Percentiles rank a stretch among this genome's conserved stretches.
phyloP scores from a whole-genome alignment of 2,888 invertebrate species.

The Pseudococcus longispinus region DNA sequence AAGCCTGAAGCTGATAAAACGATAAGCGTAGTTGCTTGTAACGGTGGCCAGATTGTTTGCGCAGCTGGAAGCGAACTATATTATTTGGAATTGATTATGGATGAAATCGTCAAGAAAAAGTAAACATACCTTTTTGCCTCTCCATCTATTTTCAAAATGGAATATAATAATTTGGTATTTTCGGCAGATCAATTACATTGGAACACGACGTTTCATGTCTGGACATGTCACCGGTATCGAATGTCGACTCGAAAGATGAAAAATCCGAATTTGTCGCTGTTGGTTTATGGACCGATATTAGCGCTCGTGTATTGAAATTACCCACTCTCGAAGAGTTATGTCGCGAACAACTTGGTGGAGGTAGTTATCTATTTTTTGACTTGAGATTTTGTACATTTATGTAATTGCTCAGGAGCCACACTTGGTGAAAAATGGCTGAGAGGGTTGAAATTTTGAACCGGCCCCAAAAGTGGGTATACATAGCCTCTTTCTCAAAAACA shows the following conservation, averaged over 20 bases:
- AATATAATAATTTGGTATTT: background rate
- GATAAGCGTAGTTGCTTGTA: constrained; percentile 88
- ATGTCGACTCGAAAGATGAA: constrained; percentile 63
- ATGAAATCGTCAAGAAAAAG: constrained; percentile 71
- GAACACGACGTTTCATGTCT: constrained; percentile 96
- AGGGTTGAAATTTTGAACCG: no score
- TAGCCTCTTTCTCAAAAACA: no score
- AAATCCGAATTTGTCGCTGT: constrained; percentile 82
- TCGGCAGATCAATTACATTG: constrained; percentile 72
- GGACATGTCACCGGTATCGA: constrained; percentile 80
- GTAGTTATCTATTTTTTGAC: constrained; percentile 63
- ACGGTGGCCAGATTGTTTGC: constrained; percentile 77
- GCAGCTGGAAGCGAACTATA: constrained; percentile 88
- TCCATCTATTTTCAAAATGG: background rate
- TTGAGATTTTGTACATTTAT: background rate
- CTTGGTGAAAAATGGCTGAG: no score
- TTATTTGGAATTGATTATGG: constrained; percentile 76
- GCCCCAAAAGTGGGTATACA: no score
- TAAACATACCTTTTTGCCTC: constrained; percentile 61
- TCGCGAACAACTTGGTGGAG: constrained; percentile 87
- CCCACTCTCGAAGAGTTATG: constrained; percentile 82
- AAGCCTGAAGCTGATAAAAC: constrained; percentile 72
- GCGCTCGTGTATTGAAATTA: constrained; percentile 82
- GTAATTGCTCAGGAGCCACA: no score
- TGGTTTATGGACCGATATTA: constrained; percentile 97